Evolutionary conservation across 2,888 invertebrate genomes (phyloP).

Genomic region (Drosophila gaucha): DNA sequence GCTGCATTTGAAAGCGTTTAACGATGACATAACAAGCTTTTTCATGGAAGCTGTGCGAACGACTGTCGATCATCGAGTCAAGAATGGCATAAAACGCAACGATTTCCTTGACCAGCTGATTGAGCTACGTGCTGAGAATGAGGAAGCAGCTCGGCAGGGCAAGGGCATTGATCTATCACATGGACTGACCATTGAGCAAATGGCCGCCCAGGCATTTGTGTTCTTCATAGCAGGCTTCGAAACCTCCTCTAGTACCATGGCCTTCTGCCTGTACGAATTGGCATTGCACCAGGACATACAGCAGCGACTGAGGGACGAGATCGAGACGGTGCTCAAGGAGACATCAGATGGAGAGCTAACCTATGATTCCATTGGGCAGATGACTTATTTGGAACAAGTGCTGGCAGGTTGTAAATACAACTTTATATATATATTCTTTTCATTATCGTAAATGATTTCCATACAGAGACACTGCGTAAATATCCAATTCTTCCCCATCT

Average conservation of each 20-base stretch:
- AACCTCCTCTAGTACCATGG: constrained; percentile 85
- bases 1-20: constrained; percentile 58
- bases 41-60: constrained; percentile 84
- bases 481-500: constrained; percentile 86
- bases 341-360: constrained; percentile 64
- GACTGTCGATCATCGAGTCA: constrained; percentile 83
- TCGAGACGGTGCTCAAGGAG: constrained; percentile 53
- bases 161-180: constrained; percentile 60
- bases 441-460: neutral
- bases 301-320: constrained; percentile 68
- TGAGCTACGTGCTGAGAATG: constrained; percentile 70
- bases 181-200: constrained; percentile 83
- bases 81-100: constrained; percentile 82
- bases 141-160: constrained; percentile 37
- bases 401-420: constrained; percentile 68
- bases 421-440: neutral
- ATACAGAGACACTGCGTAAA: constrained; percentile 86
- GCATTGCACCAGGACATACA: constrained; percentile 78
- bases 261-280: constrained; percentile 83
- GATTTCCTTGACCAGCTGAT: constrained; percentile 86
- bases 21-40: constrained; percentile 68
- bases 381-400: constrained; percentile 79
- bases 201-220: constrained; percentile 86
- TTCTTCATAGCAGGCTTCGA: constrained; percentile 87
- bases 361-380: constrained; percentile 69